Evolutionary conservation across 2,888 invertebrate species (phyloP).

Genomic region (Melanargia galathea): DNA sequence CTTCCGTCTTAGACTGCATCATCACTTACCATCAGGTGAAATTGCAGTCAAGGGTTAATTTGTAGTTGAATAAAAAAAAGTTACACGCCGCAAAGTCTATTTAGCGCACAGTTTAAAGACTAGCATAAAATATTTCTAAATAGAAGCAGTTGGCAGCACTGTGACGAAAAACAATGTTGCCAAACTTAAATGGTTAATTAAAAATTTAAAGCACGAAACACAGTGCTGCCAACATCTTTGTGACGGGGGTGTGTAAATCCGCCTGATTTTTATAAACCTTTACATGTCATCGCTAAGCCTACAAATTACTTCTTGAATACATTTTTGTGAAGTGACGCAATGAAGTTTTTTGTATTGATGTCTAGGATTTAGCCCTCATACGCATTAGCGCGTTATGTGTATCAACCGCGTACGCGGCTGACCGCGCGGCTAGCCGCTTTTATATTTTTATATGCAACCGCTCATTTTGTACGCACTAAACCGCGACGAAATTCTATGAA

Average conservation of each 20-base stretch:
- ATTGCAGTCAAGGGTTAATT: too few species aligned
- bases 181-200: background rate
- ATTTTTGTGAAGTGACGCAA: background rate
- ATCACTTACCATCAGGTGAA: too few species aligned
- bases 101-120: conserved; percentile 12
- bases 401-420: too few species aligned
- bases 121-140: conserved; percentile 17
- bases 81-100: too few species aligned
- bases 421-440: too few species aligned
- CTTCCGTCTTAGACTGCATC: too few species aligned
- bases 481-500: too few species aligned
- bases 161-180: background rate
- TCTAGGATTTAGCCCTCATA: too few species aligned
- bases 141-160: conserved; percentile 5
- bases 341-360: background rate
- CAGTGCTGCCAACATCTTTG: conserved; percentile 36
- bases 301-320: conserved; percentile 11
- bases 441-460: too few species aligned
- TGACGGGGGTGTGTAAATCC: conserved; percentile 50
- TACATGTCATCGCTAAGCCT: conserved; percentile 31
- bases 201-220: background rate
- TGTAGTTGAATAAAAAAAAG: too few species aligned
- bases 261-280: conserved; percentile 54
- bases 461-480: too few species aligned
- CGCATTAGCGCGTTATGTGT: too few species aligned